phyloP scores from a whole-genome alignment of 2,888 invertebrate species.

The Arrhopalites spinosus region DNA sequence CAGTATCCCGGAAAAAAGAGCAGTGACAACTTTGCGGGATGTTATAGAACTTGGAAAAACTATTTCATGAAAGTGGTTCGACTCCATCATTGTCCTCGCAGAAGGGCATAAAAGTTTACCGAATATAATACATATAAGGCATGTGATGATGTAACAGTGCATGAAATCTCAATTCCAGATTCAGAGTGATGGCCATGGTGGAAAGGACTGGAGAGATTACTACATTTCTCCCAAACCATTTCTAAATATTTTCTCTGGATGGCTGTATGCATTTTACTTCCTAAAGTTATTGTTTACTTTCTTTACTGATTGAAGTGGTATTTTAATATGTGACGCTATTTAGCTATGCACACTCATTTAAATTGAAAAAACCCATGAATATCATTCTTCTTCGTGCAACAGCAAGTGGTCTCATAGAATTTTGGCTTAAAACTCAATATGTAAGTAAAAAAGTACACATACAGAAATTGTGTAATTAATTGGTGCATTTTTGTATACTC shows the following conservation, averaged over 20 bases:
- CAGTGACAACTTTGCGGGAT: constrained; percentile 34
- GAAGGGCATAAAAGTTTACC: no score
- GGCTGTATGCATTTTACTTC: constrained; percentile 15
- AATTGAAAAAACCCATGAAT: constrained; percentile 24
- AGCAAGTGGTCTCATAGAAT: constrained; percentile 21
- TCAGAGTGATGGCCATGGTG: not conserved
- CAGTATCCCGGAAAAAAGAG: constrained; percentile 12
- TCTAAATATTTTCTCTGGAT: constrained; percentile 28
- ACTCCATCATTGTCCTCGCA: constrained; percentile 12
- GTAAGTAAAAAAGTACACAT: constrained; percentile 13
- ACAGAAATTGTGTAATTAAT: not conserved
- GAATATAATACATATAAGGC: no score
- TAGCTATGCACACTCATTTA: no score
- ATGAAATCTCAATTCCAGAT: no score
- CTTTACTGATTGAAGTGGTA: no score
- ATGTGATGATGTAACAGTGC: not conserved
- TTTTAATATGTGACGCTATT: no score
- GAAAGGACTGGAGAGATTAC: constrained; percentile 1
- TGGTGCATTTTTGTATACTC: no score
- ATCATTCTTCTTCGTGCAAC: constrained; percentile 21
- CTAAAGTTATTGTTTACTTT: no score
- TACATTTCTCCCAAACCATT: constrained; percentile 24
- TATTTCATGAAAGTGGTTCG: constrained; percentile 11
- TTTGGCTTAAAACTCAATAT: constrained; percentile 31
- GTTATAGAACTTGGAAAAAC: constrained; percentile 17